Evolutionary conservation across 1,140 invertebrate species (phyloP), one percentile per base, ranked within the genome.

Genomic region (Diorhabda sublineata): DNA sequence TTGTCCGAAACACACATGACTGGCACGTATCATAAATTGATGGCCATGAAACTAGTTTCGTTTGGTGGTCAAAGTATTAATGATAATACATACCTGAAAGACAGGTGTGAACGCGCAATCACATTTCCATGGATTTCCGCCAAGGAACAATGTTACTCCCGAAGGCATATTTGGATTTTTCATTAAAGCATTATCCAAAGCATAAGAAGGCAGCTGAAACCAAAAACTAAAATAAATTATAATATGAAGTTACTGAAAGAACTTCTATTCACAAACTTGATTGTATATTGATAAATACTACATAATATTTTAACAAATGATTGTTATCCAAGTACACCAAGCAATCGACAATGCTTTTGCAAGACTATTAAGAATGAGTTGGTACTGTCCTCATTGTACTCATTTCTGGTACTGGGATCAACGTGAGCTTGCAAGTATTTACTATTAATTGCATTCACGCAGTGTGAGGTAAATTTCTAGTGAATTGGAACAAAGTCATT

Each of bases 121-220:
- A 77, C 92, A 94, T 66, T 86, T 84, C 91, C 91, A 94, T 0
- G 91, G 90, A 83, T 94, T 94, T 57, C 85, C 82, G 3, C 91
- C 91, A 0, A 94, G 82, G 73, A 85, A 87, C 9, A 94, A 80
- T 68, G 82, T 78, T 3, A 81, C 69, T 3, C 78, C 80, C 9
- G 84, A 79, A 68, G 86, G 87, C 69, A 89, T 88, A 72, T 92
- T 89, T 58, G 83, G 81, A 75, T 92, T 93, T 58, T 86, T 84
- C 68, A 88, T 83, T n/a, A 94, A 84, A 1, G 89, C 89, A 76
- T 92, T 89, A 76, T 93, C 91, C 58, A 94, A 79, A 0, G 89
- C 90, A 77, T 92, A 92, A 0, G 90, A 88, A 44, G 91, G 92
- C 61, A 92, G 79, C 90, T 92, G 78, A 58, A 83, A 78, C 78